These are phyloP conservation scores for Idaea biselata DNA, from an alignment of 2,888 invertebrate genomes.

Conservation along the genomic window DNA sequence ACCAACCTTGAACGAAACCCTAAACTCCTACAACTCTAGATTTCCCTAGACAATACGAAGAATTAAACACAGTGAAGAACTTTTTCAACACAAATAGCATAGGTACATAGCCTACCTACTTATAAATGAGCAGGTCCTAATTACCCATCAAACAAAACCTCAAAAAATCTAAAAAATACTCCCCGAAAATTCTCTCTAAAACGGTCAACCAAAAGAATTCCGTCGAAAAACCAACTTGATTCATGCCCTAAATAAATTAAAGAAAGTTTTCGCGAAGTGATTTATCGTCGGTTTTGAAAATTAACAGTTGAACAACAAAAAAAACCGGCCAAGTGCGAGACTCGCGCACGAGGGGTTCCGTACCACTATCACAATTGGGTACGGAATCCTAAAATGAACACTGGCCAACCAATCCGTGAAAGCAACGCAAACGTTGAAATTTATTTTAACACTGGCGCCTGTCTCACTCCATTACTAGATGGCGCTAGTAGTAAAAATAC, in stretches of 20 bases:
- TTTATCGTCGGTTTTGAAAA: conserved; percentile 21
- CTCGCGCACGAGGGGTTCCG: too few species aligned
- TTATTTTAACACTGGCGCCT: conserved; percentile 72
- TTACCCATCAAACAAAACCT: neutral
- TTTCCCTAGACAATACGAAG: neutral
- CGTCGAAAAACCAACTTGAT: conserved; percentile 11
- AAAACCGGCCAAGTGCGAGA: conserved; percentile 54
- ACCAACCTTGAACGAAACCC: neutral
- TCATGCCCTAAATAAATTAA: conserved; percentile 22
- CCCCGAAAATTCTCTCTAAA: neutral
- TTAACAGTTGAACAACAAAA: conserved; percentile 32
- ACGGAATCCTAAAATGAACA: too few species aligned
- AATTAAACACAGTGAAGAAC: neutral
- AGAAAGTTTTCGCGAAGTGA: conserved; percentile 9
- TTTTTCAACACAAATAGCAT: neutral
- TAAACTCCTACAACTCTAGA: neutral
- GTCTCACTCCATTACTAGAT: conserved; percentile 33
- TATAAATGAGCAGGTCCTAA: neutral
- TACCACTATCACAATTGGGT: too few species aligned
- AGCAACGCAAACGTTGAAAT: too few species aligned
- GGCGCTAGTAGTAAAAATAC: too few species aligned
- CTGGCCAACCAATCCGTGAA: too few species aligned
- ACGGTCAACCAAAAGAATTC: conserved; percentile 1
- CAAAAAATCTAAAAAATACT: neutral
- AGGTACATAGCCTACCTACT: neutral